A percentile compares a stretch with the other conserved stretches of the same genome.
These are phyloP conservation scores for Auanema freiburgensis DNA, from an alignment of 2,888 invertebrate genomes.

Conservation along the genomic window DNA sequence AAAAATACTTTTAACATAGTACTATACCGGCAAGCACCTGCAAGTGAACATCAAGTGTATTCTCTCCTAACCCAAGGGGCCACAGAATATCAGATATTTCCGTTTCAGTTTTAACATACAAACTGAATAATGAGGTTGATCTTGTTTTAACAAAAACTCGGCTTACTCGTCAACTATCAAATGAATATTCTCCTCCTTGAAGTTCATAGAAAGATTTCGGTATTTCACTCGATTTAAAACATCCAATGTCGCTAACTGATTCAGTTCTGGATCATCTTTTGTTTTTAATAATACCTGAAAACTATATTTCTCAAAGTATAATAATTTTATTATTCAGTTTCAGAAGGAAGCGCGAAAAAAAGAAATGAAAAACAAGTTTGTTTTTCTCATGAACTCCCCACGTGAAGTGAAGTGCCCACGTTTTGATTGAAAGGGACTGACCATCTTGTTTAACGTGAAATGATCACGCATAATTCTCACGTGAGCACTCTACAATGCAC, in stretches of 20 bases:
- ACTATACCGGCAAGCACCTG: conserved; percentile 19
- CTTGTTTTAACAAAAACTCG: conserved; percentile 3
- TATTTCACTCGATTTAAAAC: conserved; percentile 37
- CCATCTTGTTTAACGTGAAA: too few relatives aligned
- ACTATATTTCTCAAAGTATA: neutral
- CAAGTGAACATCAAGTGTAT: conserved; percentile 32
- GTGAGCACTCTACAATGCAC: too few relatives aligned
- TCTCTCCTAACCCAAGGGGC: conserved; percentile 46
- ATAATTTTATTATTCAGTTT: neutral
- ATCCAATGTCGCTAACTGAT: conserved; percentile 37
- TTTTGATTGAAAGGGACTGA: too few relatives aligned
- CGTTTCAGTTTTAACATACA: conserved; percentile 29
- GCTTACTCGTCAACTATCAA: conserved; percentile 31
- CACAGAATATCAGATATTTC: conserved; percentile 43
- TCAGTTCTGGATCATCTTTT: conserved; percentile 33
- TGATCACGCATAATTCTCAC: too few relatives aligned
- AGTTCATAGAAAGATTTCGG: conserved; percentile 43
- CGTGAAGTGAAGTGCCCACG: too few relatives aligned
- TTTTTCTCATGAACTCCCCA: too few relatives aligned
- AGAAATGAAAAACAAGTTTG: neutral
- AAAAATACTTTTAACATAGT: neutral
- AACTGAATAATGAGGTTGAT: conserved; percentile 19
- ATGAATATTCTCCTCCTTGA: conserved; percentile 33
- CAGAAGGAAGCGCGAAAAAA: neutral
- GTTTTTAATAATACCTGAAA: conserved; percentile 46